Evolutionary conservation across 2,797 vertebrate species (phyloP), one percentile per base, ranked within the genome.

Genomic region (Enteromius radiatus): DNA sequence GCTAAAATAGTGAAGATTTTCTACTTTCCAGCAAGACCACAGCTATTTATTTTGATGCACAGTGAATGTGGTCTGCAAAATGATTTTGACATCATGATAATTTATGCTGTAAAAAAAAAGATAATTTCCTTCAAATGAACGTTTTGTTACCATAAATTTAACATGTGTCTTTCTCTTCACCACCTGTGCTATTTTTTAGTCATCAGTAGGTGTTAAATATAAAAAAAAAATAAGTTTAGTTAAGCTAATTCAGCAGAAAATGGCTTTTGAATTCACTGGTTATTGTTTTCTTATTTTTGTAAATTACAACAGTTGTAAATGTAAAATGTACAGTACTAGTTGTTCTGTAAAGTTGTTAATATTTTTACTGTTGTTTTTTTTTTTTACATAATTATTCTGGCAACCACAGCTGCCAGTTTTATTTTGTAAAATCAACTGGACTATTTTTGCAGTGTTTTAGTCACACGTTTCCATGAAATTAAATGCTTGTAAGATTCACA

Each of bases 1-100:
- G 61, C 52, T 41, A 69, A 56, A 80, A 78, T 67, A 33, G 17
- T 59, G 19, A 63, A 26, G 41, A 76, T 63, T 77, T 9, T 45
- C n/a, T 61, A 61, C 41, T 76, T 2, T 38, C 14, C 41, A n/a
- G 47, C 17, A 36, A 15, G 11, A 54, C 8, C 12, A 54, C 47
- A 67, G 68, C 14, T 64, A 10, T 41, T 52, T 52, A 28, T 65
- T 43, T 59, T 73, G 19, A 70, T 84, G 33, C 56, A 64, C 19
- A 75, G 38, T 49, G 21, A 28, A 19, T 45, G 33, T 71, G 33
- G 28, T 73, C 9, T 65, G 10, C 43, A 41, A 65, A 45, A 31
- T 43, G 12, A 67, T 64, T 54, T 67, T 28, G 52, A 41, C 52
- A 75, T 38, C 21, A 31, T 23, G n/a, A 38, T 26, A 1, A 23